These are phyloP conservation scores for Colaptes auratus DNA, from an alignment of 2,113 vertebrate species.

Conservation along the genomic window DNA sequence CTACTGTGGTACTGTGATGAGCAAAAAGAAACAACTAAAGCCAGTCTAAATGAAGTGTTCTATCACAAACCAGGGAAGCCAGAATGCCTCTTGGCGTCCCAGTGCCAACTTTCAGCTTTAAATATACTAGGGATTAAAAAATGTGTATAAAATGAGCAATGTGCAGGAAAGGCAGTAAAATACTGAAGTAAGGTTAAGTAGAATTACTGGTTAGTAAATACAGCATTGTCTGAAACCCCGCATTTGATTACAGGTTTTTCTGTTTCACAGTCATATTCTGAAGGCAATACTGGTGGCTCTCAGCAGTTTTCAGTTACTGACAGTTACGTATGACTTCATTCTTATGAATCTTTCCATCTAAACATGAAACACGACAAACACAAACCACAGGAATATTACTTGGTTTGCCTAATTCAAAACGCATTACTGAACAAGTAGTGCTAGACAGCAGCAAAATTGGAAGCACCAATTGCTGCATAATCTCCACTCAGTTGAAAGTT, in stretches of 20 bases:
- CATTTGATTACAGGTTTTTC: not conserved
- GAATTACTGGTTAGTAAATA: not conserved
- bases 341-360: not conserved
- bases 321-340: not conserved
- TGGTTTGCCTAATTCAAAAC: not conserved
- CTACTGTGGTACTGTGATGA: too few relatives aligned
- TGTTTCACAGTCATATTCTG: not conserved
- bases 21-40: not conserved
- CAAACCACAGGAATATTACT: not conserved
- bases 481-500: not conserved
- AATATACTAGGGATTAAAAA: not conserved
- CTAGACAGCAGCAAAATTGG: not conserved
- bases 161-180: not conserved
- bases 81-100: not conserved
- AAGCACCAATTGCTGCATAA: not conserved
- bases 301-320: not conserved
- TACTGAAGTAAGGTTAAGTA: not conserved
- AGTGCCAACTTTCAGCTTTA: not conserved
- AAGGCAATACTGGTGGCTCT: not conserved
- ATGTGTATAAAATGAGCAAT: not conserved
- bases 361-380: not conserved
- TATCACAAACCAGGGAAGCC: not conserved
- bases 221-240: not conserved
- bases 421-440: not conserved
- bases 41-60: not conserved